Conservation (phyloP, 2,888 invertebrate genomes). For the Odontocolon sp. region DNA sequence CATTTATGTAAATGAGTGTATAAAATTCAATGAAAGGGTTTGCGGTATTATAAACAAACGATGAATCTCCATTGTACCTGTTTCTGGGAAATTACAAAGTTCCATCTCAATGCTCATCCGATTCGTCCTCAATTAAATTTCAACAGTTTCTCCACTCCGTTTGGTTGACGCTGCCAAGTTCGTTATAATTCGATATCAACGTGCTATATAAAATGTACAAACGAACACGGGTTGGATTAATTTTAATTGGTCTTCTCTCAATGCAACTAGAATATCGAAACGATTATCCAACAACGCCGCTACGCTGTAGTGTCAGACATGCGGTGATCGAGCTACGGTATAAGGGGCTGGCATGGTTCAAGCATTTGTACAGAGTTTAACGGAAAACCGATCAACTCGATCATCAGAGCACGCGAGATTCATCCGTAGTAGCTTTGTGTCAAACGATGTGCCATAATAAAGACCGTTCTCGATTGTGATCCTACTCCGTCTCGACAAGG, state of each 20-base stretch:
- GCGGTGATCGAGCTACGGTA: no score
- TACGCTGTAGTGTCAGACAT: neutral
- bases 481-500: conserved; percentile 12
- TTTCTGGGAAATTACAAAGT: neutral
- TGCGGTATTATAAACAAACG: neutral
- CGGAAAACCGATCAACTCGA: conserved; percentile 8
- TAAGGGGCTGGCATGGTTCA: no score
- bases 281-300: conserved; percentile 28
- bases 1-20: neutral
- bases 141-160: conserved; percentile 8
- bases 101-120: neutral
- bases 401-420: neutral
- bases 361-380: no score
- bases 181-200: conserved; percentile 35
- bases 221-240: conserved; percentile 30
- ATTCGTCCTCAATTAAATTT: conserved; percentile 21
- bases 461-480: neutral
- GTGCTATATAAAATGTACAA: conserved; percentile 30
- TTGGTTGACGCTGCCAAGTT: conserved; percentile 2
- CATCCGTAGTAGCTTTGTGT: neutral
- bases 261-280: conserved; percentile 43
- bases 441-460: neutral
- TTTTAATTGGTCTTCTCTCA: conserved; percentile 48
- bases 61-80: neutral
- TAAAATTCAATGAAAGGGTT: neutral